These are phyloP conservation scores for Mythimna lalbum DNA, from an alignment of 2,888 invertebrate genomes.

Conservation along the genomic window DNA sequence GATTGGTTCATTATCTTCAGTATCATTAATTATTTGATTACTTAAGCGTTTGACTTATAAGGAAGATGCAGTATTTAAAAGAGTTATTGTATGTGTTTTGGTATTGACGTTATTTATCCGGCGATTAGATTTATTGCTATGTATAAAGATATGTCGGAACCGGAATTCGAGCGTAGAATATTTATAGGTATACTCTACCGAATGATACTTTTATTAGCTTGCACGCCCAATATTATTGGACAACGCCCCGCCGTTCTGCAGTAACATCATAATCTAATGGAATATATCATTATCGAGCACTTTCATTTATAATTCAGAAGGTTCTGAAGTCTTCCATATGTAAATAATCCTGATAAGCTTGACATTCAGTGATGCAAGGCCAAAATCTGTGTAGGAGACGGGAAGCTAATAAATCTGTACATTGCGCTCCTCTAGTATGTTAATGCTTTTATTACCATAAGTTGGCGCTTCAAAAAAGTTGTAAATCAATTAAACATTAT, in stretches of 20 bases:
- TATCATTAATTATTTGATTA: slow-evolving; percentile 29
- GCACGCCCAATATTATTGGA: slow-evolving; percentile 43
- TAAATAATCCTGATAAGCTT: slow-evolving; percentile 69
- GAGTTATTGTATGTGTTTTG: slow-evolving; percentile 41
- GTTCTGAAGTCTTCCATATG: slow-evolving; percentile 62
- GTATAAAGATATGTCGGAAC: slow-evolving; percentile 40
- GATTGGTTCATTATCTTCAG: slow-evolving; percentile 26
- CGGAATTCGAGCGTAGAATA: slow-evolving; percentile 40
- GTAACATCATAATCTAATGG: slow-evolving; percentile 55
- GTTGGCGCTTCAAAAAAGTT: slow-evolving; percentile 59
- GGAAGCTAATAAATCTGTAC: slow-evolving; percentile 74
- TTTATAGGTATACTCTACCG: slow-evolving; percentile 54
- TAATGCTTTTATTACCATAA: slow-evolving; percentile 71
- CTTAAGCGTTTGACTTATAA: slow-evolving; percentile 15
- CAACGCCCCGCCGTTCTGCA: slow-evolving; percentile 43
- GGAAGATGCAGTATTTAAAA: slow-evolving; percentile 14
- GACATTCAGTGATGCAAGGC: slow-evolving; percentile 77
- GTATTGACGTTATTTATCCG: slow-evolving; percentile 34
- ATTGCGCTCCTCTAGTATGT: slow-evolving; percentile 64
- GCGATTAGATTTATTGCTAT: slow-evolving; percentile 43
- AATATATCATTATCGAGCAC: slow-evolving; percentile 30
- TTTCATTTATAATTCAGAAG: slow-evolving; percentile 48
- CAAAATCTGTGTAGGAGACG: slow-evolving; percentile 70
- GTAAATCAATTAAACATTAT: slow-evolving; percentile 65
- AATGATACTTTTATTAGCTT: slow-evolving; percentile 61